phyloP scores from a whole-genome alignment of 2,797 vertebrate genomes.

The Falco berigora region DNA sequence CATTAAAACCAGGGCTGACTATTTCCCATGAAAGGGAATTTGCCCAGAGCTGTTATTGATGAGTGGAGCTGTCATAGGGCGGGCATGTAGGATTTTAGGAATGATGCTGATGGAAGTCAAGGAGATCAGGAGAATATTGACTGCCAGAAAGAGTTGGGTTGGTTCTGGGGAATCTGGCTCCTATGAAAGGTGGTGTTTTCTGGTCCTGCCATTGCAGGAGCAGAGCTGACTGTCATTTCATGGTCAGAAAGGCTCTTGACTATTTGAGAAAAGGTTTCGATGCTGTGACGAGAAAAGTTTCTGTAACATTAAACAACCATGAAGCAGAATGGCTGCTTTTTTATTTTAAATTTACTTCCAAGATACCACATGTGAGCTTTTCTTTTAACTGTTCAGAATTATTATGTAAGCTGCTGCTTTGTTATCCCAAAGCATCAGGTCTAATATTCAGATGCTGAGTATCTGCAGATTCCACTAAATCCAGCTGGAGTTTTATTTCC shows the following conservation, averaged over 20 bases:
- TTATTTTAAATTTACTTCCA: neutral
- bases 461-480: neutral
- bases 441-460: neutral
- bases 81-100: neutral
- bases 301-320: neutral
- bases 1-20: neutral
- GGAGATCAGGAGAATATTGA: neutral
- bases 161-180: neutral
- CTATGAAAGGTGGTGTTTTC: accelerated
- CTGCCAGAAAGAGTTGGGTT: neutral
- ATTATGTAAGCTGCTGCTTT: neutral
- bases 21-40: neutral
- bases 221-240: neutral
- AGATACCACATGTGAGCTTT: neutral
- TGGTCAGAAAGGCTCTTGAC: neutral
- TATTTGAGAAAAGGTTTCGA: neutral
- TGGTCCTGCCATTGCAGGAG: neutral
- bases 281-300: neutral
- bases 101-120: neutral
- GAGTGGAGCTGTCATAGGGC: neutral
- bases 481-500: neutral
- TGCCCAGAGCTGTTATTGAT: neutral
- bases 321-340: neutral
- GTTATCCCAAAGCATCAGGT: neutral
- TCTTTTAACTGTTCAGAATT: neutral